Evolutionary conservation across 2,113 vertebrate species (phyloP), one percentile per base, ranked within the genome.

Genomic region (Paramisgurnus dabryanus): DNA sequence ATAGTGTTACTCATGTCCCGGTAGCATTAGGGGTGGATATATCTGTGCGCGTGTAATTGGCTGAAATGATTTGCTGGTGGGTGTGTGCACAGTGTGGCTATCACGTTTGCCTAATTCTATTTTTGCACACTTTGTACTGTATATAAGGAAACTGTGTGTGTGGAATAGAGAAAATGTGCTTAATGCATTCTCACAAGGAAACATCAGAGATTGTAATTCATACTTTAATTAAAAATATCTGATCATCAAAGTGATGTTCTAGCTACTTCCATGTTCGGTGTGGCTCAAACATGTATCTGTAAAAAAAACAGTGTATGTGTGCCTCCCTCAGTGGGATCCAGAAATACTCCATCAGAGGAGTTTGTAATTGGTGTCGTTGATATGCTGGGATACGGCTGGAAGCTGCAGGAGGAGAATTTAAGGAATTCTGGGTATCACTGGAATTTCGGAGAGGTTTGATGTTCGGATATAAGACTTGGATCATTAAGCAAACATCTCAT

Each of bases 401-500:
- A 79, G 58, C 27, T 76, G 64, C 34, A 64, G 53, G 68, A 75
- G 67, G 18, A 58, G 72, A 80, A 71, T 80, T 53, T 80, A 80
- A 70, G 66, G 67, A 68, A 75, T 72, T 22, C 17, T 49, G 65
- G 80, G 61, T 49, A 80, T 80, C 41, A 66, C 66, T 50, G 22
- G 60, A 67, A 17, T 13, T 22, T 80, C 57, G 43, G 65, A 80
- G 60, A 71, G 22, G 22, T 22, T 22, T 22, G 22, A 22, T 34
- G 27, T 34, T 34, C 27, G 27, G 27, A 34, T 34, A 34, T 34
- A 2, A 34, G 27, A 34, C 27, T 34, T 34, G 27, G 27, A 34
- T 34, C 50, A 50, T 50, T 50, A 6, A 50, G 49, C 10, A 50
- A 11, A 4, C 47, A 49, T 11, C 47, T 49, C 47, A 4, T 3